Conservation (phyloP, 2,888 invertebrate genomes). For the Cantharis lateralis region DNA sequence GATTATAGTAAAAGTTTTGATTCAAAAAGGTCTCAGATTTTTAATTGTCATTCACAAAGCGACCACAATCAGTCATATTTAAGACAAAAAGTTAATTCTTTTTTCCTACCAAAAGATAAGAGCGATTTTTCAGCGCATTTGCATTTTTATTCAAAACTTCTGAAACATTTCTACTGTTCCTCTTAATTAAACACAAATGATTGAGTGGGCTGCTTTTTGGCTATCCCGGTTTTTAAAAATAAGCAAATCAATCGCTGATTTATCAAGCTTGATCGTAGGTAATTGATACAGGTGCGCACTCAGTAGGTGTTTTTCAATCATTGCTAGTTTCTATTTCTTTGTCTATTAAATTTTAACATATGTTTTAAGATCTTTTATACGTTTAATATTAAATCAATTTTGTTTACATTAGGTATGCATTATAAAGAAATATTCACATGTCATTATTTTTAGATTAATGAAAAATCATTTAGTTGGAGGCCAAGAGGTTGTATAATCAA, state of each 20-base stretch:
- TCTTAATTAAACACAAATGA: neutral
- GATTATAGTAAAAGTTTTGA: conserved; percentile 24
- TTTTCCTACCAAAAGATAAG: conserved; percentile 35
- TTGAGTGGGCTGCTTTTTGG: neutral
- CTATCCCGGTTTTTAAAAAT: neutral
- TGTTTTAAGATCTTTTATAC: neutral
- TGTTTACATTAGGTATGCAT: neutral
- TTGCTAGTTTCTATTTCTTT: neutral
- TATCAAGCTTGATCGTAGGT: conserved; percentile 7
- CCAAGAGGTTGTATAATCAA: neutral
- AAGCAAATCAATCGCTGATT: conserved; percentile 15
- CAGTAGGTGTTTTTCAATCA: conserved; percentile 1
- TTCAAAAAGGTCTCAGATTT: conserved; percentile 38
- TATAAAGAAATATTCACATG: neutral
- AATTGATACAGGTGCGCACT: conserved; percentile 27
- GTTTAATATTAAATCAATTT: neutral
- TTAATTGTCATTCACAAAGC: conserved; percentile 46
- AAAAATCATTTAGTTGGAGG: neutral
- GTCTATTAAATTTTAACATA: neutral
- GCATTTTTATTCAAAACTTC: conserved; percentile 38
- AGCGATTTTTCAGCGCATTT: conserved; percentile 41
- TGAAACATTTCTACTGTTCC: conserved; percentile 5
- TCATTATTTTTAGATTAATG: conserved; percentile 5
- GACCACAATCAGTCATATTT: conserved; percentile 41
- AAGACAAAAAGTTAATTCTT: conserved; percentile 40